Evolutionary conservation across 1,140 invertebrate genomes (phyloP), one percentile per base, ranked within the genome.

Genomic region (Planococcus citri): DNA sequence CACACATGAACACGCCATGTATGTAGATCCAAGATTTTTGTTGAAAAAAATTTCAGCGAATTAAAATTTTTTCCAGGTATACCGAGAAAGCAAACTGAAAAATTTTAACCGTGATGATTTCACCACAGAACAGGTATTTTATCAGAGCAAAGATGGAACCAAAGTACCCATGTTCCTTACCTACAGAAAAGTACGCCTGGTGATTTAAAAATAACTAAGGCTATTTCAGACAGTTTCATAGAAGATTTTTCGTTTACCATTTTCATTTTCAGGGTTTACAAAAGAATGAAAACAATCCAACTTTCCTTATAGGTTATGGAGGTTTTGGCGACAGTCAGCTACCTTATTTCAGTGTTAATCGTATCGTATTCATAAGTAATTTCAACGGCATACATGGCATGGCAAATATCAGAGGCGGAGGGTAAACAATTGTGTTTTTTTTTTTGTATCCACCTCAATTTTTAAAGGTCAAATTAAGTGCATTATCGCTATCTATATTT

Each of bases 111-210:
- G 87, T 1, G 82, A 83, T 6, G 77, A 87, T 68, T 98, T 93
- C 76, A 86, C 89, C 77, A 73, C 72, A 38, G 70, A 72, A 67
- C 75, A 75, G 67, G 83, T 96, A 57, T 99, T 98, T 81, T 99
- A 97, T 78, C 76, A 82, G 1, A 95, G 93, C 78, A 96, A 94
- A 81, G 96, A 99, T 82, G 92, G 91, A 69, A 97, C 94, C 0
- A 89, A 90, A 80, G 85, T 99, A 73, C 97, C 97, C 1, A 98
- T 99, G 96, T 99, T 97, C 79, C 88, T 99, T 72, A 86, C 97
- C 27, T 86, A 87, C 72, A 88, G 86, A 76, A 91, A 92, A 80
- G 88, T 89, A 79, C 76, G 76, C 74, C 68, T 33, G 38, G 10
- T 68, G 70, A 70, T 69, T 58, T n/a, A n/a, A n/a, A n/a, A n/a